Evolutionary conservation across 2,888 invertebrate species (phyloP).

Genomic region (Scaptodrosophila latifasciaeformis): DNA sequence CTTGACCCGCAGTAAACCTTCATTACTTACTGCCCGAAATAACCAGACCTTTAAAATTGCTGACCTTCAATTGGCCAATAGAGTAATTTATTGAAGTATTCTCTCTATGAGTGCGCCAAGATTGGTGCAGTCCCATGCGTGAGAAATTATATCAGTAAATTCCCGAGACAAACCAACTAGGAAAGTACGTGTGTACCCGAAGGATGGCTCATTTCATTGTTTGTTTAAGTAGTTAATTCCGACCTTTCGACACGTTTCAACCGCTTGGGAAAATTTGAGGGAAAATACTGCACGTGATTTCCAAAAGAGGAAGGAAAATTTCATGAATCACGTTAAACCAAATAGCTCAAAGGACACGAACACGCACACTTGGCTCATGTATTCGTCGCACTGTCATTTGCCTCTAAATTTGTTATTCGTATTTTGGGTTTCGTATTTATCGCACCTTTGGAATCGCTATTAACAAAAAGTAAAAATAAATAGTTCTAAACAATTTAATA

Average conservation of each 20-base stretch:
- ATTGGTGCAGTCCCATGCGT: slow-evolving; percentile 35
- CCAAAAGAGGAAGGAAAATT: slow-evolving; percentile 51
- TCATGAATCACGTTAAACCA: slow-evolving; percentile 4
- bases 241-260: too few relatives aligned
- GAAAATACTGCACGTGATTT: slow-evolving; percentile 65
- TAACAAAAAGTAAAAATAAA: slow-evolving; percentile 15
- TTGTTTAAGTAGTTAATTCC: too few relatives aligned
- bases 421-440: slow-evolving; percentile 31
- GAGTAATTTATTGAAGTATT: slow-evolving; percentile 63
- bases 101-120: too few relatives aligned
- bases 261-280: slow-evolving; percentile 39
- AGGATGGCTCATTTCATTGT: too few relatives aligned
- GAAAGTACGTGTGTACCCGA: slow-evolving; percentile 49
- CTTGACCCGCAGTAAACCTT: slow-evolving; percentile 51
- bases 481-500: neutral
- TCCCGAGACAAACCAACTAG: slow-evolving; percentile 37
- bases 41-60: slow-evolving; percentile 38
- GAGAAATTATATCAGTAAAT: slow-evolving; percentile 51
- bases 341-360: slow-evolving; percentile 24
- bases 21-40: slow-evolving; percentile 45
- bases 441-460: slow-evolving; percentile 45
- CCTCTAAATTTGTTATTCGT: slow-evolving; percentile 30
- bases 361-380: slow-evolving; percentile 17
- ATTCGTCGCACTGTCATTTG: too few relatives aligned
- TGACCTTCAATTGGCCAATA: slow-evolving; percentile 62